Percentiles rank a stretch among this genome's conserved stretches.
These are phyloP conservation scores for Heterodera filipjevi DNA, from an alignment of 2,888 invertebrate species.

Conservation along the genomic window DNA sequence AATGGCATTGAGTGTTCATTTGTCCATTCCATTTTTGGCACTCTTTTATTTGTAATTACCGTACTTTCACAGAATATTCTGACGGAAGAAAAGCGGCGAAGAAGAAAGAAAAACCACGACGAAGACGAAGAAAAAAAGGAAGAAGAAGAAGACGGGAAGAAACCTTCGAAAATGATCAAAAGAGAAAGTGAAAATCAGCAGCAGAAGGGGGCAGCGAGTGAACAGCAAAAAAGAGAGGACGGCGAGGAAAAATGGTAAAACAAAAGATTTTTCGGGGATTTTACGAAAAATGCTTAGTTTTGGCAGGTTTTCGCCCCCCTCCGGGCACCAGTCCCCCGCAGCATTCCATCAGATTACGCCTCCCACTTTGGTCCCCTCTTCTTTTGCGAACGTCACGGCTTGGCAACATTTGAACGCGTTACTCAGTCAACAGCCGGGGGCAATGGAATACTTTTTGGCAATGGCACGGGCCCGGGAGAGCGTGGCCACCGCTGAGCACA, in stretches of 20 bases:
- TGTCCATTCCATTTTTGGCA: too few species aligned
- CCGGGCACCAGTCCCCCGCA: background rate
- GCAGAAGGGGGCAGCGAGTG: background rate
- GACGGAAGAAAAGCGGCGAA: conserved; percentile 1
- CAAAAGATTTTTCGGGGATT: background rate
- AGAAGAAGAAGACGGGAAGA: background rate
- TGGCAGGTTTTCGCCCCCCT: background rate
- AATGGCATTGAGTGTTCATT: too few species aligned
- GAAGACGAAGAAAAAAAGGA: background rate
- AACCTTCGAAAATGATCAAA: background rate
- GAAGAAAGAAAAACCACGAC: background rate
- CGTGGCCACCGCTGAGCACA: background rate
- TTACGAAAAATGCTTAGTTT: background rate
- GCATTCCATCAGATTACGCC: background rate
- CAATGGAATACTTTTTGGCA: background rate
- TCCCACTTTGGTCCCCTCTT: background rate
- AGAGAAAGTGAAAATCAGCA: background rate
- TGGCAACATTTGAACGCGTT: background rate
- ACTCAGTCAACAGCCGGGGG: background rate
- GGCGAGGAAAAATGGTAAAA: background rate
- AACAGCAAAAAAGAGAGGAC: background rate
- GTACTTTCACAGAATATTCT: background rate
- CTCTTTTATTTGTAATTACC: background rate
- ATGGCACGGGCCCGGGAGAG: background rate
- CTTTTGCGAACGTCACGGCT: background rate